These are phyloP conservation scores for Nerophis ophidion DNA, from an alignment of 2,113 vertebrate genomes.

Conservation along the genomic window DNA sequence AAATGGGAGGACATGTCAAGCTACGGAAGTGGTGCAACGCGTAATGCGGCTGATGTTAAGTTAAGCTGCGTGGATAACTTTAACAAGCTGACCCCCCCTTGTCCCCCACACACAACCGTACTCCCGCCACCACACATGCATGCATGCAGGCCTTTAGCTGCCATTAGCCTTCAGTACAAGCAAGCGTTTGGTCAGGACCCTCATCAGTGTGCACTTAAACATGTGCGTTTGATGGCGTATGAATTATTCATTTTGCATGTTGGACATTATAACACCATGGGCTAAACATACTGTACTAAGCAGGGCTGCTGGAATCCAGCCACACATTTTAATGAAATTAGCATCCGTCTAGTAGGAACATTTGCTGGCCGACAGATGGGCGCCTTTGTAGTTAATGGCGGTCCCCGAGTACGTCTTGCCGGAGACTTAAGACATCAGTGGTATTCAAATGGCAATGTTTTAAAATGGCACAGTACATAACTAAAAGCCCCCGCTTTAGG, in stretches of 20 bases:
- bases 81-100: slow-evolving; percentile 53
- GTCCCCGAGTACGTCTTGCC: slow-evolving; percentile 58
- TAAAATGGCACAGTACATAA: slow-evolving; percentile 52
- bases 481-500: slow-evolving; percentile 57
- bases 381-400: slow-evolving; percentile 69
- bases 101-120: too few relatives aligned
- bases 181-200: slow-evolving; percentile 46
- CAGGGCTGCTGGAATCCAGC: slow-evolving; percentile 58
- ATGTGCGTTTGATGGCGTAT: slow-evolving; percentile 66
- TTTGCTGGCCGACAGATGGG: slow-evolving; percentile 61
- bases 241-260: slow-evolving; percentile 67
- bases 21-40: slow-evolving; percentile 20
- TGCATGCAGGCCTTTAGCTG: slow-evolving; percentile 44
- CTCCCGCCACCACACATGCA: neutral
- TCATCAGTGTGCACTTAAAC: slow-evolving; percentile 65
- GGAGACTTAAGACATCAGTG: slow-evolving; percentile 65
- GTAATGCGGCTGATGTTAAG: slow-evolving; percentile 59
- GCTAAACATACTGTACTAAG: slow-evolving; percentile 59
- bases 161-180: slow-evolving; percentile 48
- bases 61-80: slow-evolving; percentile 46
- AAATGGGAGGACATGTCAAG: slow-evolving; percentile 53
- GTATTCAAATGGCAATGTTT: slow-evolving; percentile 63
- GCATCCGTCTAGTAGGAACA: slow-evolving; percentile 59
- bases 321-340: slow-evolving; percentile 68
- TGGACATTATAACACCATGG: slow-evolving; percentile 61